Evolutionary conservation across 2,113 vertebrate species (phyloP), one percentile per base, ranked within the genome.

Genomic region (Spermophilus dauricus): DNA sequence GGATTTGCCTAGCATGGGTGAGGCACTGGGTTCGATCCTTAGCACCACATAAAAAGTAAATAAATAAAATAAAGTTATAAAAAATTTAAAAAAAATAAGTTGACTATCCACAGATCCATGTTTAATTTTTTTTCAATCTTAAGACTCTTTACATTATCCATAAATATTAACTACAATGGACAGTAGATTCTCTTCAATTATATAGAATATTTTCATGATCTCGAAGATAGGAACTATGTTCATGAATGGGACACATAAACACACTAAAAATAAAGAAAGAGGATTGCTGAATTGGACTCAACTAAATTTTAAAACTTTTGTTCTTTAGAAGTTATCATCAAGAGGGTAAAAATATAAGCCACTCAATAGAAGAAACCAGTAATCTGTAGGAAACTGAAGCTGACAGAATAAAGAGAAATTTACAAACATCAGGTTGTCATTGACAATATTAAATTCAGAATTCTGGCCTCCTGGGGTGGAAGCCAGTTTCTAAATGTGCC

Each of bases 251-350:
- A 39, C 72, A 63, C 7, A 72, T 77, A 61, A 95, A 86, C 61
- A 63, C 11, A 58, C 37, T 84, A 80, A 80, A 4, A 45, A 30
- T 37, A 88, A 78, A 61, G n/a, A 30, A 81, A 75, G 85, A 51
- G 82, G 20, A 72, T 32, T 70, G 58, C 45, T 94, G 77, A 65
- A 65, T 26, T 91, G 26, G 30, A 72, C n/a, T 56, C 61, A 34
- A 39, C 32, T 53, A 90, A 86, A 76, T 77, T 87, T 73, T 67
- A 88, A 39, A 69, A 88, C 2, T 8, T 73, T 65, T 77, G 20
- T 91, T 78, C n/a, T 73, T 58, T 28, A 88, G 37, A 97, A 77
- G n/a, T n/a, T 58, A 67, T 48, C 26, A 86, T 37, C 22, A 75
- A 88, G 18, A 91, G 45, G 7, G 28, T 88, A 4, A 88, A 87